These are phyloP conservation scores for Pseudopleuronectes americanus DNA, from an alignment of 2,797 vertebrate species.

Conservation along the genomic window DNA sequence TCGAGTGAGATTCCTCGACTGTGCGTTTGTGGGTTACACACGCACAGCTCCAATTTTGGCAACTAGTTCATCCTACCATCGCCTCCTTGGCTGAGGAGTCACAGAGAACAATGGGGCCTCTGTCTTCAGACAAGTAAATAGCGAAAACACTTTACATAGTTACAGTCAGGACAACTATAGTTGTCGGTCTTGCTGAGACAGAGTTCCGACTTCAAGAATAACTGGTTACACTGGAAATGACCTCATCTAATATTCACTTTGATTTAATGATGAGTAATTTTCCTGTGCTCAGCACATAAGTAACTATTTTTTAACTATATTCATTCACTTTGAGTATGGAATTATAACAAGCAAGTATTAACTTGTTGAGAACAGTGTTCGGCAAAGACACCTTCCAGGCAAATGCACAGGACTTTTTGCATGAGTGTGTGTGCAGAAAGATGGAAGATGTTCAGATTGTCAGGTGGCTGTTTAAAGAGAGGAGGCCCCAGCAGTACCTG, in stretches of 20 bases:
- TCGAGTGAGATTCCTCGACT: constrained; percentile 62
- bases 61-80: constrained; percentile 59
- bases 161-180: constrained; percentile 26
- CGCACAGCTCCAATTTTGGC: constrained; percentile 58
- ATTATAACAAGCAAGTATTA: constrained; percentile 37
- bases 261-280: constrained; percentile 47
- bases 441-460: constrained; percentile 46
- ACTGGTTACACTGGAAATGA: constrained; percentile 65
- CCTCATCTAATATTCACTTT: constrained; percentile 76
- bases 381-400: constrained; percentile 28
- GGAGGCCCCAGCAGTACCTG: constrained; percentile 51
- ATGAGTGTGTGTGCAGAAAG: neutral
- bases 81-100: constrained; percentile 64
- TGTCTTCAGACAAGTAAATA: constrained; percentile 64
- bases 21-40: constrained; percentile 62
- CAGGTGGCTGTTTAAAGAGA: constrained; percentile 43
- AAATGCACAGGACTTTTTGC: constrained; percentile 3
- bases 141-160: constrained; percentile 47
- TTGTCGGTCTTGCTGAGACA: constrained; percentile 36
- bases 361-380: constrained; percentile 42
- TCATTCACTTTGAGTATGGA: constrained; percentile 36
- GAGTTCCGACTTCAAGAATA: constrained; percentile 50
- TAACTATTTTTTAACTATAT: constrained; percentile 42
- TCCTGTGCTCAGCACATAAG: constrained; percentile 68
- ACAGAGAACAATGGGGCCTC: constrained; percentile 66